A percentile compares a stretch with the other conserved stretches of the same genome.
Conservation (phyloP, 2,888 invertebrate genomes). For the Lymantria dispar region DNA sequence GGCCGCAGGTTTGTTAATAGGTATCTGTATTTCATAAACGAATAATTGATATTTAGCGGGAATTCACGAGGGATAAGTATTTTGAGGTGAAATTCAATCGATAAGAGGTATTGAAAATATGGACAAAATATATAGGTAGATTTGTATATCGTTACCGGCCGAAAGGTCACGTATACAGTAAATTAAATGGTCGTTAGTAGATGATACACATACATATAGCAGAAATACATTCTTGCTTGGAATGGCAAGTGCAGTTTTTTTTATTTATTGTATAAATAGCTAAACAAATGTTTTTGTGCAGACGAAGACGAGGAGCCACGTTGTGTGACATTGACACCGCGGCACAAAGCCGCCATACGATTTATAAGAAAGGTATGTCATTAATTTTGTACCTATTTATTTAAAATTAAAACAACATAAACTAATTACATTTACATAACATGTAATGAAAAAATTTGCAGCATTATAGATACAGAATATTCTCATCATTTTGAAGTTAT, state of each 20-base stretch:
- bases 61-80: no score
- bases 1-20: no score
- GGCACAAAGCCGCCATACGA: constrained; percentile 94
- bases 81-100: no score
- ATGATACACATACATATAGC: no score
- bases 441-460: not conserved
- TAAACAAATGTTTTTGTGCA: constrained; percentile 57
- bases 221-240: no score
- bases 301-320: constrained; percentile 92
- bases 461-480: constrained; percentile 1
- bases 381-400: not conserved
- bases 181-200: no score
- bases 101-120: no score
- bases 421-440: not conserved
- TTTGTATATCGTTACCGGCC: no score
- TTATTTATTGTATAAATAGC: constrained; percentile 4
- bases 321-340: constrained; percentile 91
- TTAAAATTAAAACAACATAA: not conserved
- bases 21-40: no score
- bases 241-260: not conserved
- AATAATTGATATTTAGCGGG: no score
- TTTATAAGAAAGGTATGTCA: constrained; percentile 93
- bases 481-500: not conserved
- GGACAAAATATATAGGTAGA: no score
- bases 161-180: no score